These are phyloP conservation scores for Galerucella pusilla DNA, from an alignment of 2,888 invertebrate species.

Conservation along the genomic window DNA sequence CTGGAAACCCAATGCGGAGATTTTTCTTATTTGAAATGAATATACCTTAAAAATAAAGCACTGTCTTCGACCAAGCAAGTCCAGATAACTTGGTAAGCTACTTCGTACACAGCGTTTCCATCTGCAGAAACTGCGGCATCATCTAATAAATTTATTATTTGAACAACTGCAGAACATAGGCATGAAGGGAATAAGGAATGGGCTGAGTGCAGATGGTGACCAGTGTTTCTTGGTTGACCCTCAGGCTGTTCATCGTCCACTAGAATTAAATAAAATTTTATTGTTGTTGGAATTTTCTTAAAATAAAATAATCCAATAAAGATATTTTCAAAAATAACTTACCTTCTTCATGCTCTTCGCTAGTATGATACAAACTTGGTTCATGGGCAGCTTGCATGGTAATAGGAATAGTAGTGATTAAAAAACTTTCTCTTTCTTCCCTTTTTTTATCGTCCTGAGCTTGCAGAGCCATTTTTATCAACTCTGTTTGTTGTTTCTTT, in stretches of 20 bases:
- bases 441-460: constrained; percentile 96
- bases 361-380: constrained; percentile 88
- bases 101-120: constrained; percentile 96
- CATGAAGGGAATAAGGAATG: constrained; percentile 97
- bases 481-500: constrained; percentile 98
- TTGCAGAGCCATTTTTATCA: constrained; percentile 93
- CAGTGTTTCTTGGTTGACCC: constrained; percentile 77
- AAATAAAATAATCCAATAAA: background rate
- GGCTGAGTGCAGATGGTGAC: constrained; percentile 90
- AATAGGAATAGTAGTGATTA: constrained; percentile 95
- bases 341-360: constrained; percentile 90
- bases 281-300: too few species aligned
- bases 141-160: constrained; percentile 93
- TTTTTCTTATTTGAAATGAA: background rate
- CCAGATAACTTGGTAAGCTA: constrained; percentile 98
- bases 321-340: constrained; percentile 27
- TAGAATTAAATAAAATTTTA: constrained; percentile 12
- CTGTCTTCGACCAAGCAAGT: constrained; percentile 90
- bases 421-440: constrained; percentile 94
- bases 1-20: too few species aligned
- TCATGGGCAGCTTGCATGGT: constrained; percentile 96
- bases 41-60: constrained; percentile 84
- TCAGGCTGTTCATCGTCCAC: constrained; percentile 68
- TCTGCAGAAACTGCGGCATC: constrained; percentile 95
- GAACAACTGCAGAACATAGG: constrained; percentile 94